phyloP scores from a whole-genome alignment of 2,888 invertebrate genomes.

The Parapristionchus giblindavisi region DNA sequence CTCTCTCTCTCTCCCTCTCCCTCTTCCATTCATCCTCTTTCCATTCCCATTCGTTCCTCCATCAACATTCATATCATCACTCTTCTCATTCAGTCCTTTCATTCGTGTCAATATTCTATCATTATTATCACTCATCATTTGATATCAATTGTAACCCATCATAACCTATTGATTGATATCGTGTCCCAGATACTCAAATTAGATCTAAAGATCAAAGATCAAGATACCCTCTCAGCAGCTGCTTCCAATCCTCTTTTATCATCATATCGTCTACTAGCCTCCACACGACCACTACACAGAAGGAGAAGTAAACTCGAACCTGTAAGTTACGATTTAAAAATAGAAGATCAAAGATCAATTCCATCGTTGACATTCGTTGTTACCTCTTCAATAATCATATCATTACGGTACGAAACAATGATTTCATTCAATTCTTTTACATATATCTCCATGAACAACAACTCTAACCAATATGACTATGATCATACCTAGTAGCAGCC shows the following conservation, averaged over 20 bases:
- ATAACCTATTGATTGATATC: too few species aligned
- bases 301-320: conserved; percentile 8
- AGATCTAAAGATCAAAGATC: background rate
- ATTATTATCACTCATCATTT: background rate
- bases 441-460: background rate
- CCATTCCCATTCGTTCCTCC: background rate
- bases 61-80: too few species aligned
- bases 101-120: too few species aligned
- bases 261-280: conserved; percentile 1
- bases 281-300: conserved; percentile 20
- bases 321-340: background rate
- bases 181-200: too few species aligned
- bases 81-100: too few species aligned
- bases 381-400: background rate
- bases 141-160: background rate
- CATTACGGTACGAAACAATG: background rate
- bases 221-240: conserved; percentile 33
- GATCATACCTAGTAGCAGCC: conserved; percentile 26
- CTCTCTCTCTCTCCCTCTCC: conserved; percentile 13
- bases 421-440: background rate
- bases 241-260: conserved; percentile 34
- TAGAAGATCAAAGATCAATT: background rate
- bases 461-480: background rate
- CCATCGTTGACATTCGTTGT: background rate
- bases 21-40: background rate